These are phyloP conservation scores for Lanius collurio DNA, from an alignment of 2,113 vertebrate genomes.

Conservation along the genomic window DNA sequence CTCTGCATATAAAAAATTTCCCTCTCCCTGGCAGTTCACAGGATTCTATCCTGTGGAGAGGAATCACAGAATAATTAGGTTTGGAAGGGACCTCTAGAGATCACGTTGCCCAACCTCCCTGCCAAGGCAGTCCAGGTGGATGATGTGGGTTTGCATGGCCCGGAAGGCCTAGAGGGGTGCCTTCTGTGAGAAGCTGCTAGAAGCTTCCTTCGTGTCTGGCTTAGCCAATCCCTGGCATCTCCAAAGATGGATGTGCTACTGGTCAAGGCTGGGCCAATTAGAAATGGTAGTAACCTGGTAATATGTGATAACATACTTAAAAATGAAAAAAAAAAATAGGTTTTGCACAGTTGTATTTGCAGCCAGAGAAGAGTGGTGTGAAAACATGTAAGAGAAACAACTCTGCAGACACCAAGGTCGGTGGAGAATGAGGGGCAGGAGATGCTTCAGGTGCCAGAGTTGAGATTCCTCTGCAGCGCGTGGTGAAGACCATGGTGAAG, in stretches of 20 bases:
- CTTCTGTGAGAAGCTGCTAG: neutral
- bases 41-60: neutral
- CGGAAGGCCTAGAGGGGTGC: neutral
- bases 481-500: neutral
- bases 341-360: neutral
- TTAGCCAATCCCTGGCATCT: neutral
- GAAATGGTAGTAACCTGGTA: neutral
- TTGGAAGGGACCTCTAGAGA: neutral
- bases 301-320: neutral
- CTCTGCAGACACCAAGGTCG: neutral
- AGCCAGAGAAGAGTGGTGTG: neutral
- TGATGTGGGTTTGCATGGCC: neutral
- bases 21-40: neutral
- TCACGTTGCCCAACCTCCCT: neutral
- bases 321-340: neutral
- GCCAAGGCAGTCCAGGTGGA: neutral
- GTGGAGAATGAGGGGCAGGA: neutral
- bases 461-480: neutral
- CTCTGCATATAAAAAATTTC: neutral
- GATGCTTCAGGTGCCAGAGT: neutral
- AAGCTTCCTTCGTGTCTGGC: neutral
- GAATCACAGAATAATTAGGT: too few relatives aligned
- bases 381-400: neutral
- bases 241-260: neutral
- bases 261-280: neutral